Base-by-base conservation (phyloP, 2,797 vertebrate genomes). In the Sparidentex hasta region DNA sequence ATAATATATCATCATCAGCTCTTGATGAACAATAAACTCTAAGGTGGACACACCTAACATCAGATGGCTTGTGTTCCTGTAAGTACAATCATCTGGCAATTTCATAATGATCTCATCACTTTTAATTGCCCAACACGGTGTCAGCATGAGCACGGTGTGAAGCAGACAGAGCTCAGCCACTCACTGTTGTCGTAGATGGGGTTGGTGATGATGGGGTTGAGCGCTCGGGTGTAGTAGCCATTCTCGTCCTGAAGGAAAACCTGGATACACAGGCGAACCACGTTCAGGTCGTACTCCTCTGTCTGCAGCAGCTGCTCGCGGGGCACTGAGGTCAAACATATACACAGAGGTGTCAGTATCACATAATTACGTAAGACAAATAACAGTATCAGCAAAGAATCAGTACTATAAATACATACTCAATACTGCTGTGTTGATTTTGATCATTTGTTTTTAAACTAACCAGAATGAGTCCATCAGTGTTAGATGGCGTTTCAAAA, bases 191-290 rank as follows among this genome's bases (percentile, higher is more conserved):
- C 98, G 52, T 98, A 99, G 94, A 99, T 99, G 13, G 98, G 98
- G 92, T 99, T 99, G 72, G 98, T 99, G 82, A 99, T 94, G 23
- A 98, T 87, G 54, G 98, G 98, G 56, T 90, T 91, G 65, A 99
- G 95, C 2, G 87, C 77, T 20, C 92, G 91, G 1, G 92, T 97
- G 93, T 94, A 97, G 78, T 95, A 96, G 71, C 98, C 97, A 0
- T 87, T 95, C 59, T 97, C 95, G 0, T 99, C 97, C 1, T 96
- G 96, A 13, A 99, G 95, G 88, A 95, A 97, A 20, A 98, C 97
- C 87, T 99, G 98, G 92, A 99, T 99, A 83, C 98, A 99, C 50
- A 99, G 95, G 11, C 98, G 97, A 25, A 99, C 98, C 16, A 99
- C 98, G 7, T 99, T 99, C 89, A 99, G 93, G 88, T 99, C 97